Base-by-base conservation (phyloP, 2,888 invertebrate species). In the Polydrusus pterygomalis region DNA sequence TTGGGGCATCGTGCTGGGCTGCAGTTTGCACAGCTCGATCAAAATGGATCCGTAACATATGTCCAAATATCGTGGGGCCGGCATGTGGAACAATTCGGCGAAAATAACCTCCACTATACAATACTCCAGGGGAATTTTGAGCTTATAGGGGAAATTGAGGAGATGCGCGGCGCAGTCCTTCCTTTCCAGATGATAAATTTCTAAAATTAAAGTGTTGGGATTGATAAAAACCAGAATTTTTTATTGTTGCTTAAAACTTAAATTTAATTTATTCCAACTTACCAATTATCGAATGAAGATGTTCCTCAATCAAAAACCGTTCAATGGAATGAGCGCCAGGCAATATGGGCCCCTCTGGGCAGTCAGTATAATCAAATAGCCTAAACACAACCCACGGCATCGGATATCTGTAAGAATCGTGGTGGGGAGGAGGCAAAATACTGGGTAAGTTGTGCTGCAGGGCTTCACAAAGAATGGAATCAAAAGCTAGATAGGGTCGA, bases 281-380 rank as follows among this genome's bases (percentile, higher is more conserved):
- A 77, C 77, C 77, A 79, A 99, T 92, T 45, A 99, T 98, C 82
- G 97, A 96, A 84, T 96, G 94, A 40, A 99, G 90, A 85, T 99
- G 98, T 87, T 99, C 98, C 86, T 99, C 99, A 82, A 99, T 97
- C 0, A 99, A 90, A 88, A 97, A 99, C 75, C 99, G 90, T 87
- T 99, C 99, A 78, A 99, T 98, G 0, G 99, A 96, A 88, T 99
- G 98, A 18, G 96, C 95, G 43, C 98, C 98, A 0, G 99, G 99
- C 70, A 99, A 88, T 56, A 95, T 93, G 0, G 96, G 95, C 70
- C 91, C 96, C 87, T 98, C 98, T 0, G 98, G 98, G 82, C 98
- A 98, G 88, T 99, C 99, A 0, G 98, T 98, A 87, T 99, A 98
- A 87, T 99, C 99, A 89, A 99, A 99, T 93, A 99, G 95, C 51